Evolutionary conservation across 2,797 vertebrate species (phyloP).

Genomic region (Lacerta viridis): DNA sequence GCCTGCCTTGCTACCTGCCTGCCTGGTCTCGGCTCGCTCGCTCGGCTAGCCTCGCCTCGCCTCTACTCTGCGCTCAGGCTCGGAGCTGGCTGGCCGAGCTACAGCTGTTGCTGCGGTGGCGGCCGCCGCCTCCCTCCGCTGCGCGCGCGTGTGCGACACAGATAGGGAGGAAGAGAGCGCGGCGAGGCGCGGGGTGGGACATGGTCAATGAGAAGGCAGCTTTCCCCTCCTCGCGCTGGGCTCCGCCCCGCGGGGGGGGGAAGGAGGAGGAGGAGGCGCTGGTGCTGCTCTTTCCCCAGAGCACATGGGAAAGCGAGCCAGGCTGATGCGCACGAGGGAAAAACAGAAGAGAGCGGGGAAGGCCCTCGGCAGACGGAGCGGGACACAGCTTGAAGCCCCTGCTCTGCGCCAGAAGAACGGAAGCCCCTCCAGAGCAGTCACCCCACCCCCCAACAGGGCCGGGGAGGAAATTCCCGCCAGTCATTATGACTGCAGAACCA

Average conservation of each 20-base stretch:
- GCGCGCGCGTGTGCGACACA: slow-evolving; percentile 44
- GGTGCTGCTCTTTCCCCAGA: not conserved
- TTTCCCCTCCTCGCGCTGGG: not conserved
- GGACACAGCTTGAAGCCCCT: not conserved
- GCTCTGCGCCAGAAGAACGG: not conserved
- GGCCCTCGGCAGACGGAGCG: not conserved
- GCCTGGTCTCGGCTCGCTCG: slow-evolving; percentile 57
- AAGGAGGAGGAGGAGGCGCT: not conserved
- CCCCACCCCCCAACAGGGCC: no score
- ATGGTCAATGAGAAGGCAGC: not conserved
- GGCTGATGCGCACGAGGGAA: not conserved
- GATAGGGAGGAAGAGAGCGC: slow-evolving; percentile 59
- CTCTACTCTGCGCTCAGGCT: slow-evolving; percentile 47
- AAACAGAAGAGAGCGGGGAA: not conserved
- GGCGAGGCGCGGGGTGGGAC: slow-evolving; percentile 34
- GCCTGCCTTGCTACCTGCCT: slow-evolving; percentile 58
- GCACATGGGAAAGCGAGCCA: slow-evolving; percentile 15
- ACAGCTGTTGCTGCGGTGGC: slow-evolving; percentile 54
- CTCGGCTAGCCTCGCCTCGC: no score
- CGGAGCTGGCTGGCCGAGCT: slow-evolving; percentile 17
- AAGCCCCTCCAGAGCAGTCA: not conserved
- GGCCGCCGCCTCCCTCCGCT: slow-evolving; percentile 52
- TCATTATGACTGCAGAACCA: not conserved
- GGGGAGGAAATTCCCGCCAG: not conserved
- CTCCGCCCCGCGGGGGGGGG: slow-evolving; percentile 10